Evolutionary conservation across 64 coral and sea anemone genomes (phyloP), one percentile per base, ranked within the genome.

Genomic region (Dendrophyllia cribrosa): DNA sequence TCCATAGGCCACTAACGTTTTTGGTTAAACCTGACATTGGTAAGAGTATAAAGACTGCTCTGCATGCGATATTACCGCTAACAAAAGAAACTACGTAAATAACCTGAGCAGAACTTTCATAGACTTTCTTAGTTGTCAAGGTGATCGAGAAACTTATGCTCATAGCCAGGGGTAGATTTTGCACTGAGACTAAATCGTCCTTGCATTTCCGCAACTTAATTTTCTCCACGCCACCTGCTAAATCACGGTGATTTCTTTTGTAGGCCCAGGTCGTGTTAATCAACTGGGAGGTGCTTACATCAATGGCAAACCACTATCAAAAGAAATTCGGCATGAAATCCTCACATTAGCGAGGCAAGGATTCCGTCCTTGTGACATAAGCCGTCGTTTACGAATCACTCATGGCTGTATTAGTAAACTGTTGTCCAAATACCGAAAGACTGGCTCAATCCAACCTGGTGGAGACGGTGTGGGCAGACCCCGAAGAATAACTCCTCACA

Each of bases 311-410:
- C 44, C 75, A 56, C 53, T 56, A 9, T 12, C 53, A 56, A 56
- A 56, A 56, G 53, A 78, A 20, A 78, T 58, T 52, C 75, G 75
- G 15, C 6, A n/a, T 15, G 47, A 58, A 50, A 51, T 78, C 47
- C 46, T 51, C 75, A 15, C 5, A 1, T 58, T 78, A 50, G 4
- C 45, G 7, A 5, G 17, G 8, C 45, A 78, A 58, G 75, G 75
- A 17, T 17, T 78, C 43, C 75, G 48, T 17, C 45, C 46, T 50
- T 52, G 75, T 78, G 75, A 17, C 45, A 78, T 78, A 50, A 78
- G 75, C 45, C 75, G 45, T 58, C 52, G 75, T 58, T 52, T 58
- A 24, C 46, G 21, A 7, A 58, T 78, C 45, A 78, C 75, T 70
- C 67, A 70, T 34, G 67, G 67, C 24, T 70, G 67, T 12, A 43